phyloP scores from a whole-genome alignment of 2,888 invertebrate genomes.

The Odontocolon sp. region DNA sequence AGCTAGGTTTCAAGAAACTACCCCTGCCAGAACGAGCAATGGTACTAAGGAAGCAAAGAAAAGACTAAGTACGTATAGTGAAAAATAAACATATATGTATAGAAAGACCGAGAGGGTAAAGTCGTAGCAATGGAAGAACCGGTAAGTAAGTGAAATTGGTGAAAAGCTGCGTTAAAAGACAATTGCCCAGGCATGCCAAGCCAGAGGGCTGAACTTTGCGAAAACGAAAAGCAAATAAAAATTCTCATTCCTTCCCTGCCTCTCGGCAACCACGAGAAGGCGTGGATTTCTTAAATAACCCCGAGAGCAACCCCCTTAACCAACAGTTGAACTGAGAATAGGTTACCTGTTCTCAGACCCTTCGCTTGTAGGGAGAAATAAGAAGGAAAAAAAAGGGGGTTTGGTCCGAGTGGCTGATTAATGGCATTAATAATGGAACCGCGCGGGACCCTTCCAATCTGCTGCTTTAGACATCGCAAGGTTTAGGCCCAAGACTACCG shows the following conservation, averaged over 20 bases:
- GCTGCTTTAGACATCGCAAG: constrained; percentile 28
- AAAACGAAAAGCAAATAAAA: constrained; percentile 34
- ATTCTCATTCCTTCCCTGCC: constrained; percentile 42
- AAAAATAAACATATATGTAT: constrained; percentile 14
- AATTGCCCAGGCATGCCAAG: constrained; percentile 54
- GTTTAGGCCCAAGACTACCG: no score
- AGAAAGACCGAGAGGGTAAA: constrained; percentile 23
- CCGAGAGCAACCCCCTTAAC: constrained; percentile 8
- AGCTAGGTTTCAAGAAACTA: constrained; percentile 37
- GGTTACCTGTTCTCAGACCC: constrained; percentile 35
- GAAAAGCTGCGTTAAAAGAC: constrained; percentile 70
- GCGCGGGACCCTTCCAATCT: constrained; percentile 32
- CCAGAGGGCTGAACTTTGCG: constrained; percentile 48
- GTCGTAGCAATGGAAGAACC: constrained; percentile 38
- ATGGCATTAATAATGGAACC: constrained; percentile 73
- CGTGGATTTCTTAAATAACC: constrained; percentile 65
- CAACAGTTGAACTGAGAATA: constrained; percentile 28
- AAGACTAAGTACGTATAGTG: background rate
- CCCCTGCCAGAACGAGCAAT: constrained; percentile 18
- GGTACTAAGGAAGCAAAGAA: constrained; percentile 5
- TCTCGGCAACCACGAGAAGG: constrained; percentile 48
- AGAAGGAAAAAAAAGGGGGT: background rate
- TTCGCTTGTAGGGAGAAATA: constrained; percentile 34
- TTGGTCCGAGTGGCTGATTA: constrained; percentile 66
- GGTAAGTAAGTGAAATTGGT: constrained; percentile 66